phyloP scores from a whole-genome alignment of 2,113 vertebrate genomes.

The Promerops cafer region DNA sequence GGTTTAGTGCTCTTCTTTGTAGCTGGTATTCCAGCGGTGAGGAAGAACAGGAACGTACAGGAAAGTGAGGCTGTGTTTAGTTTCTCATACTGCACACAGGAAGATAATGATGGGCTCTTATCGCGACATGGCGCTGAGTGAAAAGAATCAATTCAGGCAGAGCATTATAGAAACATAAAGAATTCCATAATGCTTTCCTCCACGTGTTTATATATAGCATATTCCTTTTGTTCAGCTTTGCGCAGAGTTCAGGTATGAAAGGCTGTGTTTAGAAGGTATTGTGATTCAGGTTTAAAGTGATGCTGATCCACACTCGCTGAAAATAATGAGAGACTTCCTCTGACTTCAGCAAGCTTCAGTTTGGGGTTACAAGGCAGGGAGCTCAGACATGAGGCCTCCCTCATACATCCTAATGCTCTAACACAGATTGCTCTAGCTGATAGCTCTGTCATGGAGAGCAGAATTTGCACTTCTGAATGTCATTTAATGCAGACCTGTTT shows the following conservation, averaged over 20 bases:
- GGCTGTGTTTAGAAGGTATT: constrained; percentile 4
- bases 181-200: not conserved
- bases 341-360: not conserved
- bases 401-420: not conserved
- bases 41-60: not conserved
- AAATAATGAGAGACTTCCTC: not conserved
- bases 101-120: constrained; percentile 3
- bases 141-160: constrained; percentile 10
- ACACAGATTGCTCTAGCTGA: not conserved
- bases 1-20: not conserved
- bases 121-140: not conserved
- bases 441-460: not conserved
- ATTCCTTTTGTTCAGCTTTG: constrained; percentile 26
- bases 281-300: not conserved
- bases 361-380: not conserved
- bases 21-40: not conserved
- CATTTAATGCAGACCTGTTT: not conserved
- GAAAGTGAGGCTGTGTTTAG: not conserved
- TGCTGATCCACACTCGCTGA: not conserved
- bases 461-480: not conserved
- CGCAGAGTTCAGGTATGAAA: not conserved
- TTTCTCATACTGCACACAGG: not conserved
- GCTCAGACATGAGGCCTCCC: not conserved
- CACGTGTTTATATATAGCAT: constrained; percentile 1
- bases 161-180: not conserved